Conservation (phyloP, 2,888 invertebrate genomes). For the Leptinotarsa juncta region DNA sequence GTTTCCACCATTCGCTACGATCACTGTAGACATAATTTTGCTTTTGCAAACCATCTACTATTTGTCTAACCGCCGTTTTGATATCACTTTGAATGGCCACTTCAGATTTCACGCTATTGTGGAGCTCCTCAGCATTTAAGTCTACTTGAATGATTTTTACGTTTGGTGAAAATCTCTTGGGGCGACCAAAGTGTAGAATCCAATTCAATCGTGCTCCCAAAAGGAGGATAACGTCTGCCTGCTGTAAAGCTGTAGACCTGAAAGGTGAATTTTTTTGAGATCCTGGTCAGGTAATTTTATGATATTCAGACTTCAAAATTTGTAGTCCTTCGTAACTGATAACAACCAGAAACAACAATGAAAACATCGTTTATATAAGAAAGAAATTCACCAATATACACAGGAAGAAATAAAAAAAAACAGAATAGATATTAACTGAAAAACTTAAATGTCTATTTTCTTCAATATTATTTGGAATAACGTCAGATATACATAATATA, state of each 20-base stretch:
- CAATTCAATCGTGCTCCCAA: conserved; percentile 90
- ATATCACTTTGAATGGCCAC: conserved; percentile 90
- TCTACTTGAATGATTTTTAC: conserved; percentile 95
- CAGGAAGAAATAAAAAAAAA: too few relatives aligned
- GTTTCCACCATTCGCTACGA: conserved; percentile 81
- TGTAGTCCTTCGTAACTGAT: too few relatives aligned
- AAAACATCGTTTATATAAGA: too few relatives aligned
- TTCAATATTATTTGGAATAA: too few relatives aligned
- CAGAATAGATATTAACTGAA: too few relatives aligned
- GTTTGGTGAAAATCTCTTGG: conserved; percentile 84
- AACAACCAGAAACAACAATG: too few relatives aligned
- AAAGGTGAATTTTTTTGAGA: conserved; percentile 11
- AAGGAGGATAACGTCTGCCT: conserved; percentile 86
- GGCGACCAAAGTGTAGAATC: conserved; percentile 96
- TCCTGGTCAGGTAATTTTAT: too few relatives aligned
- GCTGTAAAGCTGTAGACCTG: conserved; percentile 81
- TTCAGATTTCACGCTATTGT: conserved; percentile 85
- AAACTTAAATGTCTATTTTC: too few relatives aligned
- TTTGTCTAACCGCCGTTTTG: conserved; percentile 75
- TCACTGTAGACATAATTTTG: conserved; percentile 70
- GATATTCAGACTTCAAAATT: too few relatives aligned
- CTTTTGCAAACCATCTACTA: conserved; percentile 70
- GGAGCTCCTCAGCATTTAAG: conserved; percentile 88
- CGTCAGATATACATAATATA: too few relatives aligned
- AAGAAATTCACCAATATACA: too few relatives aligned